Conservation (phyloP, 30 jellyfish, hydroid and myxozoan genomes). For the Phacellophora camtschatica region DNA sequence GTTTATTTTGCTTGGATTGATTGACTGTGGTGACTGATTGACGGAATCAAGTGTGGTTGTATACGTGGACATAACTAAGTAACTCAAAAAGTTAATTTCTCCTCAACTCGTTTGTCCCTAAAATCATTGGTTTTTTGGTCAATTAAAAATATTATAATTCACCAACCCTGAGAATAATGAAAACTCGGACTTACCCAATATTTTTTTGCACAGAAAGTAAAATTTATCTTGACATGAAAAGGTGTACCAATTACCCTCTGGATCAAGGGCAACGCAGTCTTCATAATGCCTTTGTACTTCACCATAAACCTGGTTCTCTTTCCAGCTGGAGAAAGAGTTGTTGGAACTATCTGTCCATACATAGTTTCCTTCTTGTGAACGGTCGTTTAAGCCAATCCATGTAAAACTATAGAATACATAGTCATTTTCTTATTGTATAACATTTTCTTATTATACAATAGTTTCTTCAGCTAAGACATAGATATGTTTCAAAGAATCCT, state of each 20-base stretch:
- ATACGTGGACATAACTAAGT: too few species aligned
- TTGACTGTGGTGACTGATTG: too few species aligned
- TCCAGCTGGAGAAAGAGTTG: constrained; percentile 70
- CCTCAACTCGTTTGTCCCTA: too few species aligned
- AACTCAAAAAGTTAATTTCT: too few species aligned
- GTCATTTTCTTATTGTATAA: too few species aligned
- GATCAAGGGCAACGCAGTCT: constrained; percentile 89
- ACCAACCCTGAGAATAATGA: not conserved
- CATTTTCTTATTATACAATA: too few species aligned
- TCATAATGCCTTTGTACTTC: constrained; percentile 86
- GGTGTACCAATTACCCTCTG: constrained; percentile 82
- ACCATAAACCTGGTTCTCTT: constrained; percentile 61
- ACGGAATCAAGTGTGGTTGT: too few species aligned
- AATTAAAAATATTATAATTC: not conserved
- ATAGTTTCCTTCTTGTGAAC: constrained; percentile 64
- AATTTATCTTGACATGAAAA: constrained; percentile 67
- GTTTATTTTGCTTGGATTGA: too few species aligned
- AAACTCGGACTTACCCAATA: constrained; percentile 52
- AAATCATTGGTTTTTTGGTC: too few species aligned
- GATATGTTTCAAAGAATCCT: too few species aligned
- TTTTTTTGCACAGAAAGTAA: constrained; percentile 78
- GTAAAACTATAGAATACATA: constrained; percentile 54
- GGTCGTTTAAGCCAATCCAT: constrained; percentile 93
- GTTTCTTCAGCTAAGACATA: too few species aligned
- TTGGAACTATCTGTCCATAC: constrained; percentile 76